Conservation (phyloP, 2,113 vertebrate genomes). For the Atherinomorus stipes region DNA sequence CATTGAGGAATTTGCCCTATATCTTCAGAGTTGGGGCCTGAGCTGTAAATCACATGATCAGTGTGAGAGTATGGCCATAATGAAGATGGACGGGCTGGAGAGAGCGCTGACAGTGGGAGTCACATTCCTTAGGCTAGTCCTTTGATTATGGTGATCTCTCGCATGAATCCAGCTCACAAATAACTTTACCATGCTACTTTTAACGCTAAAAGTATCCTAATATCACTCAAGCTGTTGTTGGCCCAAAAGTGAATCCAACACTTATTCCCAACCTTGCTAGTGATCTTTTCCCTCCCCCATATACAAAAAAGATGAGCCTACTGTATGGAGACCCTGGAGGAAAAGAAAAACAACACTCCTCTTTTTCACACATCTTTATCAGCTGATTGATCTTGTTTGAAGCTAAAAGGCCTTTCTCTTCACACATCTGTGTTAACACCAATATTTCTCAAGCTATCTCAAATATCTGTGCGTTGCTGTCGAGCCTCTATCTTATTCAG, state of each 20-base stretch:
- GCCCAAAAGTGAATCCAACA: not conserved
- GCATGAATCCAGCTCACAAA: not conserved
- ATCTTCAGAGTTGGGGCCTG: slow-evolving; percentile 59
- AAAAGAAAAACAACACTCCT: not conserved
- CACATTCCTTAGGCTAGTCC: slow-evolving; percentile 63
- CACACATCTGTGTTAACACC: not conserved
- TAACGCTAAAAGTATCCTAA: not conserved
- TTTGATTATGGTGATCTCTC: slow-evolving; percentile 33
- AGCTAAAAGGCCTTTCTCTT: slow-evolving; percentile 7
- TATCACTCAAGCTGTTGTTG: not conserved
- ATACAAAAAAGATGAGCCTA: not conserved
- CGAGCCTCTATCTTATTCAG: slow-evolving; percentile 16
- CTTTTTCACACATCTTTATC: slow-evolving; percentile 3
- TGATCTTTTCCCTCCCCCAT: not conserved
- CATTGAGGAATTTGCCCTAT: slow-evolving; percentile 74
- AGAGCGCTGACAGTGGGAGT: slow-evolving; percentile 59
- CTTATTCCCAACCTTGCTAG: not conserved
- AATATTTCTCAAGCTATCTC: not conserved
- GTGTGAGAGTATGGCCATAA: slow-evolving; percentile 65
- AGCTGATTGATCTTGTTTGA: not conserved
- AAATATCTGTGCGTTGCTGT: not conserved
- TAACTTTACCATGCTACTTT: not conserved
- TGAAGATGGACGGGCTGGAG: slow-evolving; percentile 72
- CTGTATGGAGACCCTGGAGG: not conserved
- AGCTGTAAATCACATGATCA: slow-evolving; percentile 78